phyloP scores from a whole-genome alignment of 2,113 vertebrate species.

The Muntiacus reevesi region DNA sequence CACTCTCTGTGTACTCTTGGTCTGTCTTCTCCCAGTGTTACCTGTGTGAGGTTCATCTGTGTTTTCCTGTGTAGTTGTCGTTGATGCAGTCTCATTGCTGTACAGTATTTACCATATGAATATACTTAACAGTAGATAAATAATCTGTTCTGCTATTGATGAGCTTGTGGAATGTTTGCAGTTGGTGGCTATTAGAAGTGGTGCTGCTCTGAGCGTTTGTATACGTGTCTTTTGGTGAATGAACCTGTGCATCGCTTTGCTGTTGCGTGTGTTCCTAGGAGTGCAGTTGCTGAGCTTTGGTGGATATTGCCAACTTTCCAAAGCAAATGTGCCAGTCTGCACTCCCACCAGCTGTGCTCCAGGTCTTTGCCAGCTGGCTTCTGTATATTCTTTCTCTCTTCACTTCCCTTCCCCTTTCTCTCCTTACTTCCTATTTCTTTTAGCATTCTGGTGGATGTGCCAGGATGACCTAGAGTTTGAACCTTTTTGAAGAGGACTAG shows the following conservation, averaged over 20 bases:
- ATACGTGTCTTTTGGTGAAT: neutral
- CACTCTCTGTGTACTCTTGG: neutral
- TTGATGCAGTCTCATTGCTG: neutral
- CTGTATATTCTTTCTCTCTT: neutral
- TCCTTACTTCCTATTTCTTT: neutral
- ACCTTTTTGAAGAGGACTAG: neutral
- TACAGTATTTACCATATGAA: neutral
- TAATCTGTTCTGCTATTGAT: neutral
- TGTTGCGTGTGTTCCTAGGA: neutral
- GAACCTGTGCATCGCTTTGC: neutral
- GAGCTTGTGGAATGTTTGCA: neutral
- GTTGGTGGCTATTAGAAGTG: neutral
- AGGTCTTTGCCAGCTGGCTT: neutral
- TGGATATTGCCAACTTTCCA: neutral
- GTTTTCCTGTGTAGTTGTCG: neutral
- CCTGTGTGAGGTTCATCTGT: neutral
- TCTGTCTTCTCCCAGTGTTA: neutral
- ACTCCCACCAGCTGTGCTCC: neutral
- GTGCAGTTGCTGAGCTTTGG: neutral
- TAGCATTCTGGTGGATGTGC: neutral
- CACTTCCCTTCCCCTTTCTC: fast-evolving
- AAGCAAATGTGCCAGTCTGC: neutral
- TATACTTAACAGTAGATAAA: neutral
- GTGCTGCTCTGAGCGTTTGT: neutral
- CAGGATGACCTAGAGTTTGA: neutral